Evolutionary conservation across 2,113 vertebrate genomes (phyloP).

Genomic region (Microtus richardsoni): DNA sequence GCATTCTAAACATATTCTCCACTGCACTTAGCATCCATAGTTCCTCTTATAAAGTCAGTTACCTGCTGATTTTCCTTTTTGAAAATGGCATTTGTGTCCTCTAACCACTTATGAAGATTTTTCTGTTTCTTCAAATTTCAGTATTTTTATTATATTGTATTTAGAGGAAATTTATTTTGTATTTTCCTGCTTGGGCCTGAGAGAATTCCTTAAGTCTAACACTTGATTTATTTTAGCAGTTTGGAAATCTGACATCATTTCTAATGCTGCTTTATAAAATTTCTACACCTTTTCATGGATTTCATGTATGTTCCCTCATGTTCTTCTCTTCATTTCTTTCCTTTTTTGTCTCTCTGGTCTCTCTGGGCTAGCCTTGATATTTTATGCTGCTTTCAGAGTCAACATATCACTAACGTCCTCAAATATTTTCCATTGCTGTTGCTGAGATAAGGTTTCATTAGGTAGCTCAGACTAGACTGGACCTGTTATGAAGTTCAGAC

Average conservation of each 20-base stretch:
- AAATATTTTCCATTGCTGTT: neutral
- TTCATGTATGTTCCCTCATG: neutral
- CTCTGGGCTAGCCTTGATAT: neutral
- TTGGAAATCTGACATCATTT: neutral
- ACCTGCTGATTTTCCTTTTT: neutral
- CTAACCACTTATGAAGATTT: neutral
- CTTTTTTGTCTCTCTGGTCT: neutral
- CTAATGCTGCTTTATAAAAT: neutral
- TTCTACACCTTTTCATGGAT: neutral
- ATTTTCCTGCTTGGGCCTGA: neutral
- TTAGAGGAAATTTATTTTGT: neutral
- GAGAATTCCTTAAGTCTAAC: neutral
- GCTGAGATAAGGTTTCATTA: neutral
- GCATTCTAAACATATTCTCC: neutral
- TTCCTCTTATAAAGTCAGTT: neutral
- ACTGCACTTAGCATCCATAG: neutral
- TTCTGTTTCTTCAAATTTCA: neutral
- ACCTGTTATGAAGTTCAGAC: neutral
- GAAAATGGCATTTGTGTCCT: neutral
- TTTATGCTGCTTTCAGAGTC: slow-evolving; percentile 1
- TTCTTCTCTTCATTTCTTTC: neutral
- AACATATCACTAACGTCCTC: neutral
- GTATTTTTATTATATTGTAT: neutral
- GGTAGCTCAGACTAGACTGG: neutral
- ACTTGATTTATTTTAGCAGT: neutral